phyloP scores from a whole-genome alignment of 2,113 vertebrate species.

The Abramis brama region DNA sequence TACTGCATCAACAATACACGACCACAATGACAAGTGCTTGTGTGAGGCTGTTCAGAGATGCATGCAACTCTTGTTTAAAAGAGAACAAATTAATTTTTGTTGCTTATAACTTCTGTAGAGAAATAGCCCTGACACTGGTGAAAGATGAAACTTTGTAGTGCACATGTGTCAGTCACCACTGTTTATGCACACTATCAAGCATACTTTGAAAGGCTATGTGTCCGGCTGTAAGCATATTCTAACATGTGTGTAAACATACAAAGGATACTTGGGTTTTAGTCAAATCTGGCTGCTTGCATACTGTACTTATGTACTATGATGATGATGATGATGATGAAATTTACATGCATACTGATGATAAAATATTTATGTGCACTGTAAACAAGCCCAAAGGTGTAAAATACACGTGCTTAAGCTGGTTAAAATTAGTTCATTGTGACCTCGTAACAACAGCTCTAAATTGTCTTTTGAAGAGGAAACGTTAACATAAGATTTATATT shows the following conservation, averaged over 20 bases:
- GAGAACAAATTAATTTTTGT: too few species aligned
- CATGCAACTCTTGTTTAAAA: too few species aligned
- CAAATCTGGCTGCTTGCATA: background rate
- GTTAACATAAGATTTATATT: background rate
- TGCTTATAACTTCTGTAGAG: background rate
- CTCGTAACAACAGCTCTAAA: background rate
- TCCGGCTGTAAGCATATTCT: background rate
- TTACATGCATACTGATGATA: background rate
- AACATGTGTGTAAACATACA: too few species aligned
- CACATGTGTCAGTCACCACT: background rate
- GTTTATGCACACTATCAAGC: background rate
- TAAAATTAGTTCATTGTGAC: background rate
- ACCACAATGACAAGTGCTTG: too few species aligned
- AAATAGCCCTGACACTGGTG: background rate
- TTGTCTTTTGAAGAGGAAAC: background rate
- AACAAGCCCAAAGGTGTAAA: background rate
- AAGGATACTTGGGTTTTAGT: background rate
- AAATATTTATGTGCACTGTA: background rate
- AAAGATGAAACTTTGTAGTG: background rate
- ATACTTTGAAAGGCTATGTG: background rate
- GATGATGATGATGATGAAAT: background rate
- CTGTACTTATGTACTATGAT: background rate
- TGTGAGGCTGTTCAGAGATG: too few species aligned
- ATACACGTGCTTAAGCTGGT: background rate
- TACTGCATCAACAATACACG: too few species aligned